Evolutionary conservation across 2,888 invertebrate species (phyloP), one percentile per base, ranked within the genome.

Genomic region (Drosophila vallismaia): DNA sequence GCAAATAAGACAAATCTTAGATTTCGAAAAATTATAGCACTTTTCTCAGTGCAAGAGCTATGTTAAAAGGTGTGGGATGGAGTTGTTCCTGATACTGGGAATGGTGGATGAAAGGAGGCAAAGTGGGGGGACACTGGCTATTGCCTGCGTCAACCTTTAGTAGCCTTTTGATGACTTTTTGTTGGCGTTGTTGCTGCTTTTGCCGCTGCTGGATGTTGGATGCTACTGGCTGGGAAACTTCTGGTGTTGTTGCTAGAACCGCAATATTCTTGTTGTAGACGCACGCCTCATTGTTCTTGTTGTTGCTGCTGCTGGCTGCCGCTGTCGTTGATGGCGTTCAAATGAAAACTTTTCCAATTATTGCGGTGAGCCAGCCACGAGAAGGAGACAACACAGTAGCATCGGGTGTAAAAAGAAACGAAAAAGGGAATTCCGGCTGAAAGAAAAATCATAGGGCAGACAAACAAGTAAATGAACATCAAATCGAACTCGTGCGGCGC

Each of bases 271-370:
- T 70, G 70, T 74, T 56, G 88, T 68, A 60, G 83, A 57, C 67
- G 71, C 72, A 86, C 75, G 86, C 79, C 76, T 76, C 83, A 82
- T 85, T 82, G 82, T 87, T 82, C 76, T 85, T 85, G 88, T 79
- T 86, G 88, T 58, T 75, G 62, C n/a, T 40, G 63, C 24, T 74
- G 62, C 31, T 40, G 63, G 19, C 38, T 56, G 72, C 51, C 52
- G 71, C 73, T 86, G 86, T 88, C 86, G 83, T 84, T 88, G 88
- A 83, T 83, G 82, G 83, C 85, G 84, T 73, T 88, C 88, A 88
- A 88, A 89, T 89, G 88, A 89, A 88, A 88, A 88, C 89, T 88
- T 88, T 89, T 89, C 89, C 90, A 89, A 89, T 89, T 89, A 89
- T 89, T 89, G 88, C 84, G 88, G 89, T 79, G 76, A 75, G 71